Evolutionary conservation across 2,113 vertebrate species (phyloP), one percentile per base, ranked within the genome.

Genomic region (Albula glossodonta): DNA sequence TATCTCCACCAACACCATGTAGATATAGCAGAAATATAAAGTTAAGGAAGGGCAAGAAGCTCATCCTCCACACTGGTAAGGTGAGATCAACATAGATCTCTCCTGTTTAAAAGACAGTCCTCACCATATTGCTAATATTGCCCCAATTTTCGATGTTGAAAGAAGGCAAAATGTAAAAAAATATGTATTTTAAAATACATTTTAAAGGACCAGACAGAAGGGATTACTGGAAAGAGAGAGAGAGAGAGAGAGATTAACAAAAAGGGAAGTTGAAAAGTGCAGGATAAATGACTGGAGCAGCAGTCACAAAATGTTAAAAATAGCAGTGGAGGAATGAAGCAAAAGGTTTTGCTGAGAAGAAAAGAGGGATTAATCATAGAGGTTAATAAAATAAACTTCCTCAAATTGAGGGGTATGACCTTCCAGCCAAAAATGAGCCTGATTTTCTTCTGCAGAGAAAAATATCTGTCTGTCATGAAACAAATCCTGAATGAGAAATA

Each of bases 61-160:
- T 80, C 19, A 48, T 56, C 56, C 51, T 31, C 49, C 25, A 25
- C 31, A 31, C 56, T 13, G n/a, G 52, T 51, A 31, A 49, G 80
- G 15, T 22, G 52, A 13, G 77, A 80, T 80, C 77, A 85, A 50
- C 56, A 50, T 74, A 13, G 78, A 31, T 85, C 41, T 48, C 77
- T 13, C 48, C 83, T 41, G 70, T 74, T 84, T 25, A 85, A 78
- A 85, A 80, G 17, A 5, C 22, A 11, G 80, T 79, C 81, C 50
- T 85, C 80, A 85, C 80, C 84, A 66, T 63, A 78, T 78, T 74
- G 25, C n/a, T 74, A 74, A 10, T 74, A n/a, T 74, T 74, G 19
- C 10, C 57, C n/a, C 17, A n/a, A 10, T 50, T 63, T 53, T 56
- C 15, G 22, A 15, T 52, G 51, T 78, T 11, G 51, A 85, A 85